Conservation (phyloP, 2,113 vertebrate species). For the Aspiorhynchus laticeps region DNA sequence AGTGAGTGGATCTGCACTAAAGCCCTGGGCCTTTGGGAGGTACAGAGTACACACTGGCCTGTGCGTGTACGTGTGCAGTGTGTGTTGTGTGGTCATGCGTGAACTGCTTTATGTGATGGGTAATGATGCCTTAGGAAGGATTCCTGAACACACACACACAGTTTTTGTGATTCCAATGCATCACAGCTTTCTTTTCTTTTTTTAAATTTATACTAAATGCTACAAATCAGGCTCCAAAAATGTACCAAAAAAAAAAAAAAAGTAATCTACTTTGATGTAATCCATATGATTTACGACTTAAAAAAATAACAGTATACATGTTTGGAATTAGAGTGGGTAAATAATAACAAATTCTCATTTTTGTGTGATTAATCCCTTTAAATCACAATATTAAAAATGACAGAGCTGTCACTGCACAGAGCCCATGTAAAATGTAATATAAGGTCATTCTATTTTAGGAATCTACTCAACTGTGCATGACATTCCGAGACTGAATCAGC, state of each 20-base stretch:
- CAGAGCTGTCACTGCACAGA: neutral
- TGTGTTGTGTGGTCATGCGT: conserved; percentile 26
- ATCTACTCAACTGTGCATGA: conserved; percentile 36
- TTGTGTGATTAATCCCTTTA: neutral
- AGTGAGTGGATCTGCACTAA: conserved; percentile 19
- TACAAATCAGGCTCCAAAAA: neutral
- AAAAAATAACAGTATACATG: neutral
- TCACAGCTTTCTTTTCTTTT: neutral
- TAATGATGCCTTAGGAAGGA: conserved; percentile 9
- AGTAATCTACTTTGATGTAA: neutral
- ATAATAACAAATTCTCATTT: neutral
- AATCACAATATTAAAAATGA: conserved; percentile 8
- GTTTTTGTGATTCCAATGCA: neutral
- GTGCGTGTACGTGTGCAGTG: neutral
- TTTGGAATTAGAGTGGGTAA: neutral
- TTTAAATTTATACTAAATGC: neutral
- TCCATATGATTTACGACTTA: neutral
- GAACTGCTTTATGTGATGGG: conserved; percentile 27
- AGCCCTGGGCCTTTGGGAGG: neutral
- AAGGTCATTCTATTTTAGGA: conserved; percentile 38
- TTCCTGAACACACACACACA: neutral
- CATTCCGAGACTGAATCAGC: neutral
- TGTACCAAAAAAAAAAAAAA: neutral
- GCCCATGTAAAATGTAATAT: conserved; percentile 10
- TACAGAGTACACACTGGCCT: conserved; percentile 12